Evolutionary conservation across 2,888 invertebrate species (phyloP).

Genomic region (Platycheirus albimanus): DNA sequence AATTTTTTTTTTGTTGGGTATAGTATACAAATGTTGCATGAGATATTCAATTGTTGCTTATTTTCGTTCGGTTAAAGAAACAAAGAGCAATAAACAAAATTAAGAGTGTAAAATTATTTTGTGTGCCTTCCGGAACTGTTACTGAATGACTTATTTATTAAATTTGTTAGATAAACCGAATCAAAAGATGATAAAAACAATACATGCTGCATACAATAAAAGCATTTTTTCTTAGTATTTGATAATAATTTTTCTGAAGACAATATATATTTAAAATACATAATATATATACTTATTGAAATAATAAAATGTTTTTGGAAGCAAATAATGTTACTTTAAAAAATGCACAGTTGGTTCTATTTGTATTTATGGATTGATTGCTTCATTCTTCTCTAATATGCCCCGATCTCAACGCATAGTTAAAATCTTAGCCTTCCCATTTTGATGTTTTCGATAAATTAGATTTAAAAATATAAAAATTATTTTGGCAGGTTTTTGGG

Average conservation of each 20-base stretch:
- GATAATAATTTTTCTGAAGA: background rate
- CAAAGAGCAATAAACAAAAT: conserved; percentile 54
- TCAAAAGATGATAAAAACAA: conserved; percentile 19
- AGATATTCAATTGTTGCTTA: conserved; percentile 1
- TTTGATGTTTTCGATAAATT: too few species aligned
- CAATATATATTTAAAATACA: background rate
- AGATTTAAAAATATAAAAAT: too few species aligned
- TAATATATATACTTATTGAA: background rate
- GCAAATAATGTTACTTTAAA: background rate
- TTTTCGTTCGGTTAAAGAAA: conserved; percentile 8
- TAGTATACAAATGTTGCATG: background rate
- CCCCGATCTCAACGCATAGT: too few species aligned
- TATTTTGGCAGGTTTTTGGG: too few species aligned
- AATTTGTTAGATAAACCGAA: conserved; percentile 36
- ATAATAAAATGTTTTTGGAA: background rate
- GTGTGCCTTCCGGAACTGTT: conserved; percentile 59
- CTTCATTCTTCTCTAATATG: too few species aligned
- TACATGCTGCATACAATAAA: conserved; percentile 36
- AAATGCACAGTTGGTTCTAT: background rate
- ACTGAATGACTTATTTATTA: conserved; percentile 36
- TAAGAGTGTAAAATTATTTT: conserved; percentile 52
- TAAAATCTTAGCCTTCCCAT: too few species aligned
- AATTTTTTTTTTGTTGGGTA: background rate
- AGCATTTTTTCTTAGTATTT: conserved; percentile 39
- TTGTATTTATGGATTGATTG: background rate